Evolutionary conservation across 2,113 vertebrate species (phyloP), one percentile per base, ranked within the genome.

Genomic region (Dromaius novaehollandiae): DNA sequence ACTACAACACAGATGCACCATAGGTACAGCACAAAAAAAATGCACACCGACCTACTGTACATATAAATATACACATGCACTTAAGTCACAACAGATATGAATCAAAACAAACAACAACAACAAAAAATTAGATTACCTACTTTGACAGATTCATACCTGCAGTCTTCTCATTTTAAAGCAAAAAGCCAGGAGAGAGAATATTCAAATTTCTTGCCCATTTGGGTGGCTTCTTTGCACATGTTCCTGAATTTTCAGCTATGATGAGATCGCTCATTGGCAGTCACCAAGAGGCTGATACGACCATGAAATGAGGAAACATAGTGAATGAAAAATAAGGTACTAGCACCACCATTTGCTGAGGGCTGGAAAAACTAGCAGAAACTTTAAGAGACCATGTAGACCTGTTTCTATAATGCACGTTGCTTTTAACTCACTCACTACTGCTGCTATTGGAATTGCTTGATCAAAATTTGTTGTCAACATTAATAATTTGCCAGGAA

Each of bases 291-390:
- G 94, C 96, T 97, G 97, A 97, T 98, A 96, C 96, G 97, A 98
- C 97, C 97, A 97, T 98, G 95, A 98, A 98, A 98, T 97, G 97
- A 98, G 98, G 97, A 97, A 97, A 97, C 80, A 93, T 86, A 88
- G 93, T 46, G 65, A 91, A 95, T 97, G 97, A 98, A 98, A 98
- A 98, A 94, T 98, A 97, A 98, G 98, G 97, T 98, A 94, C 98
- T 98, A 98, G 98, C 98, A 98, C 98, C 98, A 98, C 98, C 98
- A 4, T 98, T 98, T 98, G 98, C 98, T 98, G 97, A 95, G 97
- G 97, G 90, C 44, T 97, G 98, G 98, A 95, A 98, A 97, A 95
- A 97, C 96, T 90, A 84, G 95, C 36, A 95, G 12, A 79, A 81
- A 86, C 80, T 90, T 90, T 36, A 95, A 96, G 85, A 94, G 88